Evolutionary conservation across 1,140 invertebrate genomes (phyloP), one percentile per base, ranked within the genome.

Genomic region (Chironomus striatipennis): DNA sequence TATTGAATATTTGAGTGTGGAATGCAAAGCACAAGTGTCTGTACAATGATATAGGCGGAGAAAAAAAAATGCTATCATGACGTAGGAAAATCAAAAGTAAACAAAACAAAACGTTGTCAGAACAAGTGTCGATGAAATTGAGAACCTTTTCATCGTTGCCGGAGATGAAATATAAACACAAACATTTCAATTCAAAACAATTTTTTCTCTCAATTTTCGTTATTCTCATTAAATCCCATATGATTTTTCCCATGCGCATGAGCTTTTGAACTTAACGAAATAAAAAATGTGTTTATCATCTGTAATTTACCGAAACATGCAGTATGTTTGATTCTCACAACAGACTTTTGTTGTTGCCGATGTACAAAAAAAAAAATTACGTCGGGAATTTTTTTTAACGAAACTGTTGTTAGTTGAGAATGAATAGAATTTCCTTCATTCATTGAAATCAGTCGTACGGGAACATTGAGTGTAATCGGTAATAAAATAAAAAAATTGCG

Each of bases 81-180:
- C 24, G 24, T 34, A 34, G 24, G 24, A 34, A 34, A 34, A 34
- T 34, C 47, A 57, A 57, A 57, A 57, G 47, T 57, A n/a, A 57
- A 57, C n/a, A 57, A 57, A 57, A 10, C 9, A 57, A 57, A 57
- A 2, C 47, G 47, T 18, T 21, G 20, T 70, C 65, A 70, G 65
- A 70, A 70, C 65, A 70, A 70, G 65, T 70, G 65, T 70, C 65
- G 65, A 70, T 70, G 18, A 70, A 21, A 20, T 70, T 20, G 65
- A 70, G 18, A 70, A 70, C 65, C 18, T 57, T 34, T 34, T 34
- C 24, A 34, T 1, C 47, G 2, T n/a, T 57, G n/a, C 47, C 47
- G 47, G 47, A 57, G 47, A 70, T 20, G 65, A 70, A 20, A 70
- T 20, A 70, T 70, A 70, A 70, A 70, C 65, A 70, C 65, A 70